Percentiles rank a stretch among this genome's conserved stretches.
phyloP scores from a whole-genome alignment of 2,113 vertebrate species.

The Oncorhynchus masou region DNA sequence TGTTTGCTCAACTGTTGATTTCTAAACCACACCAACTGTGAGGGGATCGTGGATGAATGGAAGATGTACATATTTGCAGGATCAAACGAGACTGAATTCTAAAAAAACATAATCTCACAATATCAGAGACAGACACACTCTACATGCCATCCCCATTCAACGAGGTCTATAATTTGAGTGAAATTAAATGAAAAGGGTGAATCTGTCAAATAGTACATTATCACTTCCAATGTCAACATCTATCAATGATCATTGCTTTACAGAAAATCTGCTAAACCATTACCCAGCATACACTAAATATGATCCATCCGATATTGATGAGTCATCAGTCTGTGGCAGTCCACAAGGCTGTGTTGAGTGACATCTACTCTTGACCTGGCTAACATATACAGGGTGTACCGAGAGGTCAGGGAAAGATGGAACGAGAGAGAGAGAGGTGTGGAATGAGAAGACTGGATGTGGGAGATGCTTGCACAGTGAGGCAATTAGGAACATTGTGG shows the following conservation, averaged over 20 bases:
- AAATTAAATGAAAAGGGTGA: neutral
- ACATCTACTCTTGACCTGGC: too few species aligned
- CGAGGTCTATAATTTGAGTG: too few species aligned
- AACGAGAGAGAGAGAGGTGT: too few species aligned
- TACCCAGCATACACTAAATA: slow-evolving; percentile 66
- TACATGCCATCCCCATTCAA: too few species aligned
- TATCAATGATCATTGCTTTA: slow-evolving; percentile 51
- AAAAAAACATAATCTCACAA: too few species aligned
- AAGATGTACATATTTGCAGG: too few species aligned
- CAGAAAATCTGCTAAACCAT: slow-evolving; percentile 66
- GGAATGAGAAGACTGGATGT: too few species aligned
- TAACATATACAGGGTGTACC: too few species aligned
- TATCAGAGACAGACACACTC: slow-evolving; percentile 21
- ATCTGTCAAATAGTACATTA: slow-evolving; percentile 41
- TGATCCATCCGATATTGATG: slow-evolving; percentile 67
- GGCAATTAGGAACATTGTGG: too few species aligned
- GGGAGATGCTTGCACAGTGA: too few species aligned
- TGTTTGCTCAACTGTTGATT: neutral
- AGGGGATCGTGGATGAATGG: neutral
- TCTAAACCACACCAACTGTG: neutral
- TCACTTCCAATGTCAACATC: slow-evolving; percentile 37
- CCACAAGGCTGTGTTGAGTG: slow-evolving; percentile 25
- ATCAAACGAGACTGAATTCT: too few species aligned
- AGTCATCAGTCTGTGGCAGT: slow-evolving; percentile 50
- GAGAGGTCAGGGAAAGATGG: too few species aligned